Percentiles rank a stretch among this genome's conserved stretches.
These are phyloP conservation scores for Chorisops tibialis DNA, from an alignment of 2,888 invertebrate genomes.

Conservation along the genomic window DNA sequence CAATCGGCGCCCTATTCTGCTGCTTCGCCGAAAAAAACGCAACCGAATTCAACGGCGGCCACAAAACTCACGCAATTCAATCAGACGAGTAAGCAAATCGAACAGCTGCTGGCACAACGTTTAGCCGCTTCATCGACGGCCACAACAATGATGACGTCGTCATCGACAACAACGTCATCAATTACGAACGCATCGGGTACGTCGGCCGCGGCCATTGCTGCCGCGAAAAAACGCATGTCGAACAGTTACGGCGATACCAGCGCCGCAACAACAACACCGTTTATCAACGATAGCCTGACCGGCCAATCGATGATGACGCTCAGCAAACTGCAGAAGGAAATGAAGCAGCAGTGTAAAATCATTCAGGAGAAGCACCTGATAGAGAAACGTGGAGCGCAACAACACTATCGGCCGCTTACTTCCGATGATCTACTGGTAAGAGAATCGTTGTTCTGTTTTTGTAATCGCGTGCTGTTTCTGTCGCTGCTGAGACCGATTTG, in stretches of 20 bases:
- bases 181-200: background rate
- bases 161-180: background rate
- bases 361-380: slow-evolving; percentile 54
- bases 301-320: slow-evolving; percentile 43
- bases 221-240: slow-evolving; percentile 24
- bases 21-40: background rate
- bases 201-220: background rate
- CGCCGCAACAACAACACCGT: background rate
- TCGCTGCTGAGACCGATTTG: background rate
- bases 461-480: no score
- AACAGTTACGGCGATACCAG: slow-evolving; percentile 21
- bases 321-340: slow-evolving; percentile 51
- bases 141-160: slow-evolving; percentile 42
- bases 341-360: slow-evolving; percentile 53
- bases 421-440: slow-evolving; percentile 26
- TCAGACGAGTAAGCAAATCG: slow-evolving; percentile 52
- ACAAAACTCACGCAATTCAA: slow-evolving; percentile 47
- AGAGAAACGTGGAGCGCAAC: slow-evolving; percentile 51
- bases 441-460: no score
- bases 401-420: slow-evolving; percentile 30
- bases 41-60: slow-evolving; percentile 2
- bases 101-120: slow-evolving; percentile 51
- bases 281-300: background rate
- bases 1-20: slow-evolving; percentile 5
- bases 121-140: slow-evolving; percentile 27